These are phyloP conservation scores for Opisthocomus hoazin DNA, from an alignment of 2,113 vertebrate species.

Conservation along the genomic window DNA sequence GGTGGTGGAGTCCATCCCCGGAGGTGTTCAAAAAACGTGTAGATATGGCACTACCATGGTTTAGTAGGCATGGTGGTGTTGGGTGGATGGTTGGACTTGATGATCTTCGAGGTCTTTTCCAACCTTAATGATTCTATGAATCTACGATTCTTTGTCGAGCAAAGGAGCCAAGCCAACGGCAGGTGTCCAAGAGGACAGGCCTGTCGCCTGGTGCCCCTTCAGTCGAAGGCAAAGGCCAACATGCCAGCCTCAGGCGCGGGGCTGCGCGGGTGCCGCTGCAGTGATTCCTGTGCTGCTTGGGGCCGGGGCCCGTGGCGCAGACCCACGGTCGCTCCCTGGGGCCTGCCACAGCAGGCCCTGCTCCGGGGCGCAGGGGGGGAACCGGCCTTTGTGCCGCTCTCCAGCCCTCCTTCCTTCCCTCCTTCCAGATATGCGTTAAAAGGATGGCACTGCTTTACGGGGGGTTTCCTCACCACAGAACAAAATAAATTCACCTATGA, in stretches of 20 bases:
- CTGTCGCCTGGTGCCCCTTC: neutral
- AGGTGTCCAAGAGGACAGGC: neutral
- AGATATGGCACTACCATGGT: no score
- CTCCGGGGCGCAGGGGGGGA: rapidly evolving
- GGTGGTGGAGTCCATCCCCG: no score
- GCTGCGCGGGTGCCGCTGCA: neutral
- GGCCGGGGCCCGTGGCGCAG: no score
- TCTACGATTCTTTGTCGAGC: neutral
- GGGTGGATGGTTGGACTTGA: no score
- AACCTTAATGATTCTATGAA: no score
- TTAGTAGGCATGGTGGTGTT: no score
- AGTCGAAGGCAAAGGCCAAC: neutral
- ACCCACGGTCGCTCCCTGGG: no score
- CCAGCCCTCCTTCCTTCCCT: neutral
- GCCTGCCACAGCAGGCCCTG: neutral
- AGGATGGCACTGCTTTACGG: neutral
- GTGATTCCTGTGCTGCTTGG: no score
- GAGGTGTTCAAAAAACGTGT: no score
- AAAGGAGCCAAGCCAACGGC: neutral
- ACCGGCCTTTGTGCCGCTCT: neutral
- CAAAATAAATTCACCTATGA: neutral
- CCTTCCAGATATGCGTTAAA: neutral
- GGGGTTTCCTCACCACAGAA: neutral
- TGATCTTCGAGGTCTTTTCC: no score
- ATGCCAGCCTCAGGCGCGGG: rapidly evolving